Evolutionary conservation across 2,888 invertebrate species (phyloP).

Genomic region (Eustalomyia histrio): DNA sequence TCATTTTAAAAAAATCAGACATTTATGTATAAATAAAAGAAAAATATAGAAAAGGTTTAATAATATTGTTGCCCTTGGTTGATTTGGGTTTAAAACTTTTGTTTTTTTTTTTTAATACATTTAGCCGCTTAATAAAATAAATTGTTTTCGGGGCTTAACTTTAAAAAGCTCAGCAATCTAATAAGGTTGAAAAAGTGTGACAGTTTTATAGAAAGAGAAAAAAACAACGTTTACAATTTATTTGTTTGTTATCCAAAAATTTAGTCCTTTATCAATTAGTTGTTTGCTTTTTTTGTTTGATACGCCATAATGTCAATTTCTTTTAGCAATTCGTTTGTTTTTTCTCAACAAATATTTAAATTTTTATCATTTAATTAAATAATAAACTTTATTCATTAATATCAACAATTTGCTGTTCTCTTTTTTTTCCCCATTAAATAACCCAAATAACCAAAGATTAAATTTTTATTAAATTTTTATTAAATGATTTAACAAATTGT

Average conservation of each 20-base stretch:
- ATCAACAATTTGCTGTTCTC: background rate
- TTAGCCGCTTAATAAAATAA: background rate
- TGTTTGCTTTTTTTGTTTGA: background rate
- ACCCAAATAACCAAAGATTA: background rate
- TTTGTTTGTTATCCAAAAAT: background rate
- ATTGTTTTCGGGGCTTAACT: background rate
- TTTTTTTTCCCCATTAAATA: no score
- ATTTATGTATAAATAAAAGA: background rate
- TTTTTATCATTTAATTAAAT: no score
- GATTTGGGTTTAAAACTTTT: background rate
- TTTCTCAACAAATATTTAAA: no score
- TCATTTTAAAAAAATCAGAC: background rate
- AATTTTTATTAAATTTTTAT: no score
- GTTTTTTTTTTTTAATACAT: background rate
- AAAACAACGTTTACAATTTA: background rate
- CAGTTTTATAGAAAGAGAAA: background rate
- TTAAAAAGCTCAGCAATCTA: background rate
- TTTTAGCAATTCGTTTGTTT: background rate
- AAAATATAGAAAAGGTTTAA: background rate
- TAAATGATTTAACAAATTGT: no score
- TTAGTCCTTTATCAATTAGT: background rate
- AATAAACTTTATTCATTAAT: background rate
- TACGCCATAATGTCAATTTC: background rate
- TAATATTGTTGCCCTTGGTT: background rate
- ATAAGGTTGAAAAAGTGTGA: background rate